phyloP scores from a whole-genome alignment of 2,888 invertebrate genomes.

The Sylvicola cinctus region DNA sequence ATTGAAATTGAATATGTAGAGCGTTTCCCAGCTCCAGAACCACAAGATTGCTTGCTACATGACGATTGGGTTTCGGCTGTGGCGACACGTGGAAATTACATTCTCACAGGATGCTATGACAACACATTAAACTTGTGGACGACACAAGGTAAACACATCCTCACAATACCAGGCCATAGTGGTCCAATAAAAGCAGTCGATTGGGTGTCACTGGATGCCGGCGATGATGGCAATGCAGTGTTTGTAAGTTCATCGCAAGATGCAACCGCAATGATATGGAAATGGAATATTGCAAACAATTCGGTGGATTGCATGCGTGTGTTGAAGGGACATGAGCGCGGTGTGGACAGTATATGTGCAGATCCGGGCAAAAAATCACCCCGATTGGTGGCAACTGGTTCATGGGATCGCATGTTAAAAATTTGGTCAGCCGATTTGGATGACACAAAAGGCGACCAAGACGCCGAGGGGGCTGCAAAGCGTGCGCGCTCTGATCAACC shows the following conservation, averaged over 20 bases:
- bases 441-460: constrained; percentile 34
- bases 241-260: constrained; percentile 81
- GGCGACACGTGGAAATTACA: constrained; percentile 50
- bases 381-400: constrained; percentile 56
- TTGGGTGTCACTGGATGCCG: constrained; percentile 58
- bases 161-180: constrained; percentile 70
- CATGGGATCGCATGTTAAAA: constrained; percentile 83
- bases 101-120: constrained; percentile 84
- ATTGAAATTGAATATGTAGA: constrained; percentile 84
- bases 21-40: constrained; percentile 75
- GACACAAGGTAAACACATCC: constrained; percentile 58
- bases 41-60: constrained; percentile 78
- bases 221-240: constrained; percentile 37
- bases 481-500: constrained; percentile 20
- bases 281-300: constrained; percentile 55
- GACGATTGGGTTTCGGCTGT: constrained; percentile 97
- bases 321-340: constrained; percentile 80
- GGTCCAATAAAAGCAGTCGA: constrained; percentile 73
- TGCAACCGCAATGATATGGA: constrained; percentile 78
- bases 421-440: constrained; percentile 54
- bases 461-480: constrained; percentile 33
- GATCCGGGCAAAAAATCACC: constrained; percentile 46
- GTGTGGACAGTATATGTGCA: constrained; percentile 77
- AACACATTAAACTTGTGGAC: constrained; percentile 83
- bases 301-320: constrained; percentile 59